A percentile compares a stretch with the other conserved stretches of the same genome.
Evolutionary conservation across 2,888 invertebrate species (phyloP).

Genomic region (Lamproptera curius): DNA sequence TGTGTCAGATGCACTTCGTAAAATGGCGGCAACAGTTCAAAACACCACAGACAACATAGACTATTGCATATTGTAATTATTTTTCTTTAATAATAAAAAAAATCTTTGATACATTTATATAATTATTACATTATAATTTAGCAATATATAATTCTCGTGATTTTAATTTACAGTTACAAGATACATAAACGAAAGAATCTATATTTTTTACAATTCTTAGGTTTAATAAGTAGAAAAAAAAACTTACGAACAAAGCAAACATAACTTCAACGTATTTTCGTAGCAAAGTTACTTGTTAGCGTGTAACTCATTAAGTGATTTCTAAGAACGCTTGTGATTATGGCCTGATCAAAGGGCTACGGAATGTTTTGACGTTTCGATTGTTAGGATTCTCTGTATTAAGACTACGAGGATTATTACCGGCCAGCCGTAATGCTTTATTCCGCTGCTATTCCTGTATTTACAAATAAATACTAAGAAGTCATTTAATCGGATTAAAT

Average conservation of each 20-base stretch:
- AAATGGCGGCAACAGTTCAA: not conserved
- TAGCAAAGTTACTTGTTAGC: constrained; percentile 35
- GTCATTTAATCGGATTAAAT: not conserved
- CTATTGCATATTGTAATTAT: too few relatives aligned
- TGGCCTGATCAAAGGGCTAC: constrained; percentile 59
- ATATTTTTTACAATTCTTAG: too few relatives aligned
- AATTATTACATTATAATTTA: too few relatives aligned
- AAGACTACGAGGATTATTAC: constrained; percentile 27
- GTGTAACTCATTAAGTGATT: constrained; percentile 65
- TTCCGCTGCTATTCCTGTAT: constrained; percentile 8
- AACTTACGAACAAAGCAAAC: too few relatives aligned
- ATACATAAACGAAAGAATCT: too few relatives aligned
- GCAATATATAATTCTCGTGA: too few relatives aligned
- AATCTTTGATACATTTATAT: too few relatives aligned
- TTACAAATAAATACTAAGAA: constrained; percentile 1
- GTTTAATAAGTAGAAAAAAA: too few relatives aligned
- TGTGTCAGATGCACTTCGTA: constrained; percentile 10
- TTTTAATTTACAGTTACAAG: too few relatives aligned
- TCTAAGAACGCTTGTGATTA: constrained; percentile 59
- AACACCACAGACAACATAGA: not conserved
- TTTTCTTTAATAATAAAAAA: too few relatives aligned
- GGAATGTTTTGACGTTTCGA: constrained; percentile 54
- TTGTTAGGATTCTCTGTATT: constrained; percentile 42
- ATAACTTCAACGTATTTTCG: constrained; percentile 16
- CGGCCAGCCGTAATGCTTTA: constrained; percentile 4